Conservation (phyloP, 1,140 invertebrate species). For the Bombus fervidus region DNA sequence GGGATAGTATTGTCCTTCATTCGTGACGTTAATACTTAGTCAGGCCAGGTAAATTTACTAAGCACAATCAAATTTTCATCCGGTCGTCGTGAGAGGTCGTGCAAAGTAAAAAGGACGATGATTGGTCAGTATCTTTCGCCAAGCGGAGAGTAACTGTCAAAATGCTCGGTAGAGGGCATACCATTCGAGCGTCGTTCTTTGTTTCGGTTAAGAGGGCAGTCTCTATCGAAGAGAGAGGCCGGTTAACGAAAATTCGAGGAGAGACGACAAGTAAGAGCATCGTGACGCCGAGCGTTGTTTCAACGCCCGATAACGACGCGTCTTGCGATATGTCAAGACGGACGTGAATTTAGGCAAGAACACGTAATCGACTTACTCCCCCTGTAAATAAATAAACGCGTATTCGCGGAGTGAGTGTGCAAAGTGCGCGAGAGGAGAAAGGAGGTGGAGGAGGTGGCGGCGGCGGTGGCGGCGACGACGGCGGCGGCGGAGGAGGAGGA, state of each 20-base stretch:
- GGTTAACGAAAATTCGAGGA: conserved; percentile 69
- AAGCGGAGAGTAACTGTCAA: conserved; percentile 6
- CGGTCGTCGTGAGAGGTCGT: conserved; percentile 47
- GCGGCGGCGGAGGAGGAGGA: conserved; percentile 17
- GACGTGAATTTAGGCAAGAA: conserved; percentile 55
- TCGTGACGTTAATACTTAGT: not conserved
- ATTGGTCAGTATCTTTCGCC: conserved; percentile 45
- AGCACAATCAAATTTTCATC: conserved; percentile 34
- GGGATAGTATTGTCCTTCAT: not conserved
- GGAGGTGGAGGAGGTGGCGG: conserved; percentile 49
- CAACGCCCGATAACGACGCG: conserved; percentile 40
- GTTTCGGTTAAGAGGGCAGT: conserved; percentile 80
- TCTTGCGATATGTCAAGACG: conserved; percentile 51
- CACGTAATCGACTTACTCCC: conserved; percentile 46
- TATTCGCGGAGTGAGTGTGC: conserved; percentile 62
- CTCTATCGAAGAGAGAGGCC: conserved; percentile 76
- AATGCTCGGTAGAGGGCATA: conserved; percentile 55
- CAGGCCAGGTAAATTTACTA: conserved; percentile 20
- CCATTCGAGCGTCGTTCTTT: conserved; percentile 81
- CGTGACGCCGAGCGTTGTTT: conserved; percentile 46
- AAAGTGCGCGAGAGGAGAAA: conserved; percentile 61
- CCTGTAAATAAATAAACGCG: conserved; percentile 65
- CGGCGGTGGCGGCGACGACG: conserved; percentile 20
- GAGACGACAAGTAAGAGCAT: conserved; percentile 22
- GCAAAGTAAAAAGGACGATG: not conserved